Base-by-base conservation (phyloP, 2,113 vertebrate species). In the Cariama cristata region DNA sequence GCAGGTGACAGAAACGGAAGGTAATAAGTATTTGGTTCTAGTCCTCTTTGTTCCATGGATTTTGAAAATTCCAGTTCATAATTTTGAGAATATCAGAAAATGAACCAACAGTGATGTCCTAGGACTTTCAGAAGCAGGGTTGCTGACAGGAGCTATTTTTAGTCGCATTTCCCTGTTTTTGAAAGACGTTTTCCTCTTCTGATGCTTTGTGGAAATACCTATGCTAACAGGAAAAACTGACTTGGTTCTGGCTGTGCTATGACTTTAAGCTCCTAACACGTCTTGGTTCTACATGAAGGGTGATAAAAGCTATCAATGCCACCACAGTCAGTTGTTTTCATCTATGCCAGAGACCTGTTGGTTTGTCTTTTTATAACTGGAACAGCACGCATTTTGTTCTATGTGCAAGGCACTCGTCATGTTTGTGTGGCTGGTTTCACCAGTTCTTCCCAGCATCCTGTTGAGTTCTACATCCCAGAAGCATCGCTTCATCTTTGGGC, bases 401-500 rank as follows among this genome's bases (percentile, higher is more conserved):
- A 60, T 9, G 84, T 68, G 62, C 58, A 52, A 44, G 60, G 58
- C 74, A 2, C 53, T 68, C 33, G 30, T 72, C 58, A 3, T 9
- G 21, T 64, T 64, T 53, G 71, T 50, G 77, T 49, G 71, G 59
- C 93, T 85, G 86, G 89, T 97, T 30, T 68, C 77, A 88, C 95
- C 73, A 69, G 86, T 96, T 95, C 91, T 84, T 86, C 42, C 30
- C 77, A 85, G 63, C 71, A 69, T 96, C 84, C 91, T 93, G 83
- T 45, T 58, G 58, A 91, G 96, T 32, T 56, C 49, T 56, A 42
- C 58, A 42, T 89, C 80, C 42, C 77, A 85, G 53, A 26, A 82
- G 58, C 56, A 79, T 85, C 69, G 8, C 55, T 76, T 83, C 59
- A 50, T 79, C 83, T 44, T 52, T 23, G 13, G 62, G 28, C 67